These are phyloP conservation scores for Idaea straminata DNA, from an alignment of 2,888 invertebrate genomes.

Conservation along the genomic window DNA sequence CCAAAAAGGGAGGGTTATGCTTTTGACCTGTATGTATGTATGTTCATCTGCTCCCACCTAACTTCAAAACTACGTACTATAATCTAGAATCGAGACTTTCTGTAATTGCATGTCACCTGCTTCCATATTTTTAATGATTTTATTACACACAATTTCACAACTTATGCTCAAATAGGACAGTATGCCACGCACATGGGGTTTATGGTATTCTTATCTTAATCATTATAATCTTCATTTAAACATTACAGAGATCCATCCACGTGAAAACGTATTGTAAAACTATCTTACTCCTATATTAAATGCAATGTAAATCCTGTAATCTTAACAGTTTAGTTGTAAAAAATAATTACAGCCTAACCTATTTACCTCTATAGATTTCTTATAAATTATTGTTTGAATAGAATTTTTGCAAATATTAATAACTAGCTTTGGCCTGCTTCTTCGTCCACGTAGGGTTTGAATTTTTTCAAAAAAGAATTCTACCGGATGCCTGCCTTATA, in stretches of 20 bases:
- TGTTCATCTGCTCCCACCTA: too few relatives aligned
- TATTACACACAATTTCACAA: neutral
- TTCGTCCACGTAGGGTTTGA: too few relatives aligned
- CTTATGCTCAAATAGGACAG: neutral
- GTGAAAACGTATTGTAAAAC: neutral
- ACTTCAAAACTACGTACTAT: too few relatives aligned
- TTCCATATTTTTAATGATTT: too few relatives aligned
- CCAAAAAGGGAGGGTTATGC: too few relatives aligned
- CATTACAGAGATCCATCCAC: neutral
- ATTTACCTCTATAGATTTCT: neutral
- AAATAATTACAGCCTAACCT: neutral
- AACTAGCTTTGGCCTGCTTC: too few relatives aligned
- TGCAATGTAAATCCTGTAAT: neutral
- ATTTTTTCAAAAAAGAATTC: too few relatives aligned
- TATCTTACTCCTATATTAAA: neutral
- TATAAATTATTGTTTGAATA: neutral
- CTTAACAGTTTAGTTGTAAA: neutral
- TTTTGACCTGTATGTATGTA: too few relatives aligned
- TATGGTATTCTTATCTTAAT: neutral
- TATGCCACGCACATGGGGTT: neutral
- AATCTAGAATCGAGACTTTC: too few relatives aligned
- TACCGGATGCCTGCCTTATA: too few relatives aligned
- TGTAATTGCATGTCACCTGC: too few relatives aligned
- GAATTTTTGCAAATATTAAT: too few relatives aligned
- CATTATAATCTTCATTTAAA: neutral